Conservation (phyloP, 2,888 invertebrate genomes). For the Ophioninae sp. region DNA sequence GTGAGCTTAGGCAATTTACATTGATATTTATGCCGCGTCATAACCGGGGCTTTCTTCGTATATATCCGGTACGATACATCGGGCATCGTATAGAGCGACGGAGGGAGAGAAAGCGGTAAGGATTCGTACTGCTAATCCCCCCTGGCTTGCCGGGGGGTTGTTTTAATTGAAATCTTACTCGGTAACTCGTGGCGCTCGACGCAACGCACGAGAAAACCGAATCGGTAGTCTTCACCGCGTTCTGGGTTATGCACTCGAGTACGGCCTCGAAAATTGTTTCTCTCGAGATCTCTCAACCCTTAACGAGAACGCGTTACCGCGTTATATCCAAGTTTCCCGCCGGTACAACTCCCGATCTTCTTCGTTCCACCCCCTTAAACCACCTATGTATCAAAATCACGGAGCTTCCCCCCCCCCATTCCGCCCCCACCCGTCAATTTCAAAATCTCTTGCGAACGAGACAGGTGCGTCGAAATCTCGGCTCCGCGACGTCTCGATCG, state of each 20-base stretch:
- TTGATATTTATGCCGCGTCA: constrained; percentile 81
- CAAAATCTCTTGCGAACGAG: constrained; percentile 30
- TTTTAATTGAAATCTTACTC: constrained; percentile 81
- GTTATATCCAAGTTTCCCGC: constrained; percentile 64
- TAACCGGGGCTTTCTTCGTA: constrained; percentile 76
- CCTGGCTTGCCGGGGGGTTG: constrained; percentile 76
- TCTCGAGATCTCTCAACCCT: constrained; percentile 43
- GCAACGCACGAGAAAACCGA: constrained; percentile 54
- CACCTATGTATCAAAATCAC: neutral
- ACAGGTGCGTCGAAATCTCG: constrained; percentile 44
- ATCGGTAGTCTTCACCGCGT: constrained; percentile 59
- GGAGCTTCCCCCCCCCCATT: neutral
- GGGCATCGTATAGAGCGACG: constrained; percentile 38
- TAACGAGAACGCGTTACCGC: constrained; percentile 68
- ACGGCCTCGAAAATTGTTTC: constrained; percentile 46
- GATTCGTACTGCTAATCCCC: constrained; percentile 81
- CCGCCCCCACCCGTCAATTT: constrained; percentile 22
- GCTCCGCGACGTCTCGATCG: neutral
- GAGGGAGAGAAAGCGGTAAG: constrained; percentile 67
- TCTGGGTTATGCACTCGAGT: constrained; percentile 61
- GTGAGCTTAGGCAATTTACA: constrained; percentile 77
- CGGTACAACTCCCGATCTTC: constrained; percentile 55
- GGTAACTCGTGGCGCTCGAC: constrained; percentile 64
- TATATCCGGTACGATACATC: constrained; percentile 63
- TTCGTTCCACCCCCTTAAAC: constrained; percentile 31